Evolutionary conservation across 2,888 invertebrate species (phyloP), one percentile per base, ranked within the genome.

Genomic region (Notodonta ziczac): DNA sequence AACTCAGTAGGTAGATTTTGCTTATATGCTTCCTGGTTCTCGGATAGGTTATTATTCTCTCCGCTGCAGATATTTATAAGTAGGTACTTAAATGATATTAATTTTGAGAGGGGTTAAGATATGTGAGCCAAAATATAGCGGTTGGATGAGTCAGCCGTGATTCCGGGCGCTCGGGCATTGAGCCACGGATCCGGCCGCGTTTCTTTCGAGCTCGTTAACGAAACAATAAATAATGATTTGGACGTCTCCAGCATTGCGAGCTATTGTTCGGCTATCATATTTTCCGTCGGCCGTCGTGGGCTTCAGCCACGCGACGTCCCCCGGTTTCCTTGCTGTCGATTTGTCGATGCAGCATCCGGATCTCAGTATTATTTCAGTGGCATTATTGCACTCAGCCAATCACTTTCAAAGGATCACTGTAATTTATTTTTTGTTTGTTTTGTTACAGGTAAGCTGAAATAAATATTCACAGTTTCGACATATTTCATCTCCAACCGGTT

Each of bases 211-310:
- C 89, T 90, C 89, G 90, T 90, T 90, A 90, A 86, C 88, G 88
- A 88, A 89, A 91, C 88, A 89, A 91, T 90, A 90, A 90, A 89
- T 89, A 90, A 91, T 90, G 86, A 89, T 90, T 89, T 85, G 86
- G 87, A 85, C 84, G 85, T 87, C 84, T 82, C 83, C 79, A 78
- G 81, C 79, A 80, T 76, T 85, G 82, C 82, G 78, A 75, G 78
- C 87, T 82, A 84, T 90, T 89, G 89, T 91, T 84, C 78, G 73
- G 73, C 79, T 76, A 79, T 89, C 85, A 87, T 81, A 88, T 87
- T 87, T 87, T 84, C 83, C 83, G 85, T 74, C 74, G 75, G 74
- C 73, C 73, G 74, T 80, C 76, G 24, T 24, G 24, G 78, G 76
- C 75, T 67, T 73, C 76, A 76, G 78, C 73, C 71, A 73, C 72